phyloP scores from a whole-genome alignment of 2,888 invertebrate genomes.

The Synergus gifuensis region DNA sequence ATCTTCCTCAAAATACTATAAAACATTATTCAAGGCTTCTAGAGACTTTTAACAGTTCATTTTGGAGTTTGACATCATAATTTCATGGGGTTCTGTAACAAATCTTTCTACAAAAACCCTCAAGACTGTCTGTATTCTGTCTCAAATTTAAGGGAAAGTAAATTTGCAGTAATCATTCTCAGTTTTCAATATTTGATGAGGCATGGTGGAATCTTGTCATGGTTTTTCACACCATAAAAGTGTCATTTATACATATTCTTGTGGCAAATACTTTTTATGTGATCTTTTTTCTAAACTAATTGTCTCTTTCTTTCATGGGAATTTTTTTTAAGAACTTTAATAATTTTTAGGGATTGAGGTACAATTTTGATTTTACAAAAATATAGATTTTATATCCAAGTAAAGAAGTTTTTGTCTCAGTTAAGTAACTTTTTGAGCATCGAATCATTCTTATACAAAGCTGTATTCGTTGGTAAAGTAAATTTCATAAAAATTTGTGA shows the following conservation, averaged over 20 bases:
- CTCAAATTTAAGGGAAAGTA: background rate
- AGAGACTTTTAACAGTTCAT: background rate
- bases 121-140: background rate
- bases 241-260: background rate
- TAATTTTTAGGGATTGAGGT: background rate
- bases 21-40: slow-evolving; percentile 18
- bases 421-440: background rate
- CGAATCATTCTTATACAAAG: background rate
- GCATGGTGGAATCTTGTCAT: background rate
- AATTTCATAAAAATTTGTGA: background rate
- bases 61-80: background rate
- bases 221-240: slow-evolving; percentile 18
- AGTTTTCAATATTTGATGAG: background rate
- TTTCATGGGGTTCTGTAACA: background rate
- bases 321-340: background rate
- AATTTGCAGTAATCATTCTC: background rate
- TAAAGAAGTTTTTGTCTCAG: background rate
- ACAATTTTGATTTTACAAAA: background rate
- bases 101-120: background rate
- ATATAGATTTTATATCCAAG: background rate
- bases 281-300: background rate
- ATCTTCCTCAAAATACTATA: background rate
- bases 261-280: background rate
- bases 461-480: background rate
- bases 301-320: background rate